These are phyloP conservation scores for Cyrtodaria siliqua DNA, from an alignment of 2,888 invertebrate genomes.

Conservation along the genomic window DNA sequence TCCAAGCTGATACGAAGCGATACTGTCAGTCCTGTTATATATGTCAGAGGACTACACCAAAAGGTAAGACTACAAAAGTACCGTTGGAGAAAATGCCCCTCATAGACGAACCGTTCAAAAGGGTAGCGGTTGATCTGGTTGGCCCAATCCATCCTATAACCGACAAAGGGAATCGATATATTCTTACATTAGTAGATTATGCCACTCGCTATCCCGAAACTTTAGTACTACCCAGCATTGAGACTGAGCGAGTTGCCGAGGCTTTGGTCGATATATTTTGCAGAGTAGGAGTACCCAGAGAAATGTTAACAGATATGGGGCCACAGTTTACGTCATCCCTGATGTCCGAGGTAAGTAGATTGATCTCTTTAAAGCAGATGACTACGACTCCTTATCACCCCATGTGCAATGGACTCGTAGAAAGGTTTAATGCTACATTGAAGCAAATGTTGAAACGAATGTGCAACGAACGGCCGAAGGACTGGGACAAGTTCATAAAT, in stretches of 20 bases:
- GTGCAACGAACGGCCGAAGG: conserved; percentile 43
- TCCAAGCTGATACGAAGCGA: conserved; percentile 33
- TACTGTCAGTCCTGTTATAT: conserved; percentile 54
- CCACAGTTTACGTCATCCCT: conserved; percentile 63
- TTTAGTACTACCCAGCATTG: conserved; percentile 18
- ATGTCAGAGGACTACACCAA: conserved; percentile 47
- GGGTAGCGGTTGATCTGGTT: conserved; percentile 54
- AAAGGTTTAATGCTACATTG: conserved; percentile 65
- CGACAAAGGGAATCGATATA: conserved; percentile 36
- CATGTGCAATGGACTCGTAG: conserved; percentile 53
- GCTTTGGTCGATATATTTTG: too few relatives aligned
- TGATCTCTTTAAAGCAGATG: conserved; percentile 45
- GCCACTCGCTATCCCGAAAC: conserved; percentile 39
- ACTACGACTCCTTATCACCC: conserved; percentile 62
- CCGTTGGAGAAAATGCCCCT: conserved; percentile 58
- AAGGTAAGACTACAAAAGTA: conserved; percentile 43
- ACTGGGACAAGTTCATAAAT: conserved; percentile 62
- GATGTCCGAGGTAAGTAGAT: conserved; percentile 55
- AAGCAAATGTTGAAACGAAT: conserved; percentile 59
- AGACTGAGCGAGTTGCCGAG: conserved; percentile 34
- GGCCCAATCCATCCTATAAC: conserved; percentile 26
- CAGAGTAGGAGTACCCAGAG: conserved; percentile 41
- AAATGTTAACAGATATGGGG: conserved; percentile 48
- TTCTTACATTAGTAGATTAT: conserved; percentile 55
- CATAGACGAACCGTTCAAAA: conserved; percentile 57